Percentiles rank a stretch among this genome's conserved stretches.
phyloP scores from a whole-genome alignment of 2,888 invertebrate species.

The Drosophila maculinotata region DNA sequence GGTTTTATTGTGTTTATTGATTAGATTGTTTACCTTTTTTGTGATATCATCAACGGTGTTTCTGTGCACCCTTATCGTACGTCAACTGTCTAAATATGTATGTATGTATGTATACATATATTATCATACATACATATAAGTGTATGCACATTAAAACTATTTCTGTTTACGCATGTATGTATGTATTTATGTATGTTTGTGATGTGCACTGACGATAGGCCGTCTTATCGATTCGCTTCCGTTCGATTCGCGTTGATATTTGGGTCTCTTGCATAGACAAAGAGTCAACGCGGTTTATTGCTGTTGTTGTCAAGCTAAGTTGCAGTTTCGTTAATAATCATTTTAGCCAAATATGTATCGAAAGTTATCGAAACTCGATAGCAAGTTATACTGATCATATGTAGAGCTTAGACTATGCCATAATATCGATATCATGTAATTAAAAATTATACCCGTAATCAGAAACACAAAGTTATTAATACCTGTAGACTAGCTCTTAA shows the following conservation, averaged over 20 bases:
- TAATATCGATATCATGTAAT: too few species aligned
- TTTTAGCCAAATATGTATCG: too few species aligned
- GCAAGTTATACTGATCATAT: too few species aligned
- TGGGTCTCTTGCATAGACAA: constrained; percentile 35
- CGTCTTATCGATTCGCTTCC: constrained; percentile 70
- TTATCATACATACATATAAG: constrained; percentile 6
- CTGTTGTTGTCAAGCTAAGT: constrained; percentile 21
- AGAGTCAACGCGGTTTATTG: constrained; percentile 11
- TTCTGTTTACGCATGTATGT: constrained; percentile 21
- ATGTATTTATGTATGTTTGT: constrained; percentile 4
- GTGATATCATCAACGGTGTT: constrained; percentile 69
- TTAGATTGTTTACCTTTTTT: constrained; percentile 79
- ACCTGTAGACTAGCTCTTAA: too few species aligned
- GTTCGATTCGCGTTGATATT: constrained; percentile 60
- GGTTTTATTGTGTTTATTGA: constrained; percentile 73
- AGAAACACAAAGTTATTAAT: too few species aligned
- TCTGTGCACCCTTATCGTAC: constrained; percentile 64
- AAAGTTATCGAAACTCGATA: constrained; percentile 40
- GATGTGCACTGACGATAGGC: constrained; percentile 33
- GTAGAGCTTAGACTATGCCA: too few species aligned
- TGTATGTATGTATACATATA: constrained; percentile 23
- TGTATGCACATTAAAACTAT: constrained; percentile 39
- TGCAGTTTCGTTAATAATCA: constrained; percentile 1
- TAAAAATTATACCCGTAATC: too few species aligned
- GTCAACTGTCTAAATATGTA: constrained; percentile 75